Percentiles rank a stretch among this genome's conserved stretches.
These are phyloP conservation scores for Aldabrachelys gigantea DNA, from an alignment of 2,113 vertebrate genomes.

Conservation along the genomic window DNA sequence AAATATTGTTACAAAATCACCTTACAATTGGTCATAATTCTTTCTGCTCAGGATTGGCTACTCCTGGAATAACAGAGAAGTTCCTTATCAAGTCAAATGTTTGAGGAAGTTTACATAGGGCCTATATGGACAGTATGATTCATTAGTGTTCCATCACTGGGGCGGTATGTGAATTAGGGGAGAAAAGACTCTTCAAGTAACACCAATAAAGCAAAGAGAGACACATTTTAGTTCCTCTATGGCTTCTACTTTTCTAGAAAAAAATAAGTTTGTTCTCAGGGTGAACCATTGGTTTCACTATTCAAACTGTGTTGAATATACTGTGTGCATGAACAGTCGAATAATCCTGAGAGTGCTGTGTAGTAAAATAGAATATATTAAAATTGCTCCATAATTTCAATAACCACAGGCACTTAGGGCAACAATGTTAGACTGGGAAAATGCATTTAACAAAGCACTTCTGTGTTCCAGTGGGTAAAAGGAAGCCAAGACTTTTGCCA, in stretches of 20 bases:
- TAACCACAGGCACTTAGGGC: constrained; percentile 9
- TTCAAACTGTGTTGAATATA: not conserved
- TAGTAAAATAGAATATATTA: constrained; percentile 13
- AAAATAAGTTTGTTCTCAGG: not conserved
- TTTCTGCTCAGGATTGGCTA: not conserved
- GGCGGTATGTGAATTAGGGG: not conserved
- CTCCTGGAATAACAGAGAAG: not conserved
- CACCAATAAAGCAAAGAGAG: not conserved
- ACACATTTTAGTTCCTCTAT: not conserved
- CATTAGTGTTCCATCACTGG: not conserved
- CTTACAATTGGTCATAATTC: not conserved
- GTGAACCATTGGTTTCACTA: not conserved
- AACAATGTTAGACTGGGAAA: constrained; percentile 1
- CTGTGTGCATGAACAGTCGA: not conserved
- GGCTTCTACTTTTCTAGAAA: not conserved
- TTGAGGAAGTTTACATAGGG: not conserved
- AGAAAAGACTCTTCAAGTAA: not conserved
- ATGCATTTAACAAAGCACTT: not conserved
- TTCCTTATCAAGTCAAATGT: not conserved
- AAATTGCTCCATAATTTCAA: constrained; percentile 5
- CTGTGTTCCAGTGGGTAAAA: not conserved
- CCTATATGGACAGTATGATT: not conserved
- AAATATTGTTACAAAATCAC: not conserved
- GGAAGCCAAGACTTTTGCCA: not conserved
- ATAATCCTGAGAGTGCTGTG: not conserved